Evolutionary conservation across 2,888 invertebrate genomes (phyloP), one percentile per base, ranked within the genome.

Genomic region (Heteropelma amictum): DNA sequence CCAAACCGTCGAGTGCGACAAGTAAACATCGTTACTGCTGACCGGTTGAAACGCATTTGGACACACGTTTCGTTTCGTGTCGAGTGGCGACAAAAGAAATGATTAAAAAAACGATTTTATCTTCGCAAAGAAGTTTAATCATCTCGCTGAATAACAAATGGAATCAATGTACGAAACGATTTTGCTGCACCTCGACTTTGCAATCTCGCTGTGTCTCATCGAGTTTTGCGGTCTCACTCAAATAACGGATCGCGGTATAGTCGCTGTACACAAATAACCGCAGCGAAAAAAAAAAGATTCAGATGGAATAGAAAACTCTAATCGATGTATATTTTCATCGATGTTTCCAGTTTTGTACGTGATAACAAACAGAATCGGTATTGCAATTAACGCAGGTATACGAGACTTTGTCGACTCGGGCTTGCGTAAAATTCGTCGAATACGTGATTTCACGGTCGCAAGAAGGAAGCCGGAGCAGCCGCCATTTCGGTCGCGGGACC

Each of bases 161-260:
- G 19, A 45, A 19, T 28, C 47, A 63, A 49, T 35, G 38, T 38
- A 21, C 47, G 21, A 21, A 17, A 61, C 21, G 30, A 35, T 56
- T 56, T 67, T 56, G 28, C 61, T 61, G 56, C 28, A 45, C 56
- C 26, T 28, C 33, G 30, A n/a, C 23, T 30, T 56, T 49, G 30
- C n/a, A 56, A 28, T 28, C 19, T 1, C 71, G 14, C 7, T 30
- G 21, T 54, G 19, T 76, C 58, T 64, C n/a, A 38, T 19, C 14
- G 45, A 26, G 42, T 47, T 54, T 67, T 71, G 77, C 40, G 77
- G 74, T 74, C 42, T 33, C 51, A 23, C 7, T 64, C 47, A 28
- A n/a, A n/a, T 77, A 77, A 74, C 77, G 74, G 77, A 74, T 71
- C 61, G 70, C 58, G 74, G 61, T n/a, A n/a, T 74, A 60, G 77